These are phyloP conservation scores for Drosophila algonquin DNA, from an alignment of 2,888 invertebrate genomes.

Conservation along the genomic window DNA sequence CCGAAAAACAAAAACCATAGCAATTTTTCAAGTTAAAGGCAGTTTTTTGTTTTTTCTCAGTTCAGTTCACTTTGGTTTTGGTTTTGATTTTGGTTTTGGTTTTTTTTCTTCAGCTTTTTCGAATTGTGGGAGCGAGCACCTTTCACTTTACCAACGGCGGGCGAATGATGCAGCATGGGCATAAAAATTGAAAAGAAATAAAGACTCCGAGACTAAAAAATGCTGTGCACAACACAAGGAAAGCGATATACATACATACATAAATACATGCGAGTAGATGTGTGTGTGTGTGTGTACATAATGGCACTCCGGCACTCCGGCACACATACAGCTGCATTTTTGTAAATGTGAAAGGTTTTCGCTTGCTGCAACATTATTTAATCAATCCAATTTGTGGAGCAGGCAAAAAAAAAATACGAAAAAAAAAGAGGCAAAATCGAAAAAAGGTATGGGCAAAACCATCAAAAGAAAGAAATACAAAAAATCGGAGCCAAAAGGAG, in stretches of 20 bases:
- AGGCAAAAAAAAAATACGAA: conserved; percentile 41
- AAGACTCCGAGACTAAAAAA: conserved; percentile 67
- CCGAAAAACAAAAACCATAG: conserved; percentile 61
- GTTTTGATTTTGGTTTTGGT: not conserved
- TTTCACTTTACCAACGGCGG: conserved; percentile 73
- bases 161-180: conserved; percentile 47
- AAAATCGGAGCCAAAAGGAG: conserved; percentile 29
- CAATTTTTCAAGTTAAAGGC: conserved; percentile 79
- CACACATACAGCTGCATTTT: conserved; percentile 21
- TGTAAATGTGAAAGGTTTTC: conserved; percentile 78
- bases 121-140: conserved; percentile 81
- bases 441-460: conserved; percentile 60
- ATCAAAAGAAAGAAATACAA: conserved; percentile 14
- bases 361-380: conserved; percentile 79
- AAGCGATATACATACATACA: conserved; percentile 51
- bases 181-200: conserved; percentile 74
- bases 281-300: conserved; percentile 25
- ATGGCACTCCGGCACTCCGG: conserved; percentile 30
- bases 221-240: conserved; percentile 77
- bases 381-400: conserved; percentile 80
- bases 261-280: conserved; percentile 15
- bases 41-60: conserved; percentile 55
- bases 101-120: conserved; percentile 6
- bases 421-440: conserved; percentile 54
- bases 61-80: conserved; percentile 22